phyloP scores from a whole-genome alignment of 1,140 invertebrate genomes.

The Euura lappo region DNA sequence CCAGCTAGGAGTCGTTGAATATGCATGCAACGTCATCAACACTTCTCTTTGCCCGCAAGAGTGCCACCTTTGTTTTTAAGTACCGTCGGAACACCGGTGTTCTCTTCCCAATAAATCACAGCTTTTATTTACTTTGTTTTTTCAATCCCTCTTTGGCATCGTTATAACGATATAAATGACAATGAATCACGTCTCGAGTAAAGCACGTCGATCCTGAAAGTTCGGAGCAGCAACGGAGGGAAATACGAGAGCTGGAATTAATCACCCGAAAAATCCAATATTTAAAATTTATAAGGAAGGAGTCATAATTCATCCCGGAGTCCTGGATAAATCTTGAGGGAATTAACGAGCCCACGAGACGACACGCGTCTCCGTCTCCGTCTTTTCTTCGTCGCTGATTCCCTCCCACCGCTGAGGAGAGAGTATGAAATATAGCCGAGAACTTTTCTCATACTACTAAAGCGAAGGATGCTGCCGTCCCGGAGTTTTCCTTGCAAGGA shows the following conservation, averaged over 20 bases:
- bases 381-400: constrained; percentile 34
- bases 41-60: constrained; percentile 27
- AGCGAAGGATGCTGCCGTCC: neutral
- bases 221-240: no score
- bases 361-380: constrained; percentile 44
- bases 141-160: no score
- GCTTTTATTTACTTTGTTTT: no score
- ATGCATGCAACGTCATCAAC: constrained; percentile 43
- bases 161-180: no score
- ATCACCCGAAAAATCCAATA: constrained; percentile 46
- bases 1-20: constrained; percentile 41
- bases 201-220: no score
- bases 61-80: constrained; percentile 20
- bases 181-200: no score
- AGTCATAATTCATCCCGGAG: constrained; percentile 48
- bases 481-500: constrained; percentile 42
- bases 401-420: constrained; percentile 11
- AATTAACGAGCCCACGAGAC: constrained; percentile 56
- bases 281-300: constrained; percentile 45
- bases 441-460: constrained; percentile 50
- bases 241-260: constrained; percentile 23
- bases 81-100: no score
- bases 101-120: no score
- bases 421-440: constrained; percentile 49
- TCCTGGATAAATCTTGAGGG: constrained; percentile 50